phyloP scores from a whole-genome alignment of 2,113 vertebrate species.

The Laticauda colubrina region DNA sequence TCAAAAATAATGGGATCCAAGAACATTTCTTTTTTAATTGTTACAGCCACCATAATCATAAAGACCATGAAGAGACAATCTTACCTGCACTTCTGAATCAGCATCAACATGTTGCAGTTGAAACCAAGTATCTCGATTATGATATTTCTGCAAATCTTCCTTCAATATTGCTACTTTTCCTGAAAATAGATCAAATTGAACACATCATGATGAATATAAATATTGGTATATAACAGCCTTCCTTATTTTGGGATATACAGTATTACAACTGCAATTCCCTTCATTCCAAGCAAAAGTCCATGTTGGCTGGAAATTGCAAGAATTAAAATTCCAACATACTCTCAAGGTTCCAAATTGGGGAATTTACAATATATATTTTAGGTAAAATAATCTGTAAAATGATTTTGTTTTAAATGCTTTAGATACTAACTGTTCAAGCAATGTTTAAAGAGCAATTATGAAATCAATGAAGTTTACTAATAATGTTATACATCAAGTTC shows the following conservation, averaged over 20 bases:
- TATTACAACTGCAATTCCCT: neutral
- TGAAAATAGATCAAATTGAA: slow-evolving; percentile 59
- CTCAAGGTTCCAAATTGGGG: neutral
- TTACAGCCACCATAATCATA: neutral
- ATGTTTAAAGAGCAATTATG: neutral
- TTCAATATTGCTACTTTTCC: slow-evolving; percentile 97
- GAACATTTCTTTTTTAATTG: neutral
- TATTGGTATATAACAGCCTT: neutral
- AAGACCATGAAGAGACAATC: slow-evolving; percentile 10
- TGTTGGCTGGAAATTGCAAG: neutral
- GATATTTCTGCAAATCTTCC: slow-evolving; percentile 95
- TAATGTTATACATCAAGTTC: neutral
- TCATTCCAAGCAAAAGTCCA: neutral
- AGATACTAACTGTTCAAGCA: neutral
- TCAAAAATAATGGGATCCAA: slow-evolving; percentile 1
- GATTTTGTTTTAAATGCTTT: neutral
- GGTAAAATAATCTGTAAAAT: neutral
- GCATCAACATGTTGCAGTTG: slow-evolving; percentile 94
- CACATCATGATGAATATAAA: slow-evolving; percentile 7
- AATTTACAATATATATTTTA: slow-evolving; percentile 14
- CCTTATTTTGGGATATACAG: neutral
- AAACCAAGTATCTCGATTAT: slow-evolving; percentile 98
- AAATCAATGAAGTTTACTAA: neutral
- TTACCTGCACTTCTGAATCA: slow-evolving; percentile 97
- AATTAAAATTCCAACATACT: neutral